Percentiles rank a stretch among this genome's conserved stretches.
Evolutionary conservation across 2,113 vertebrate species (phyloP).

Genomic region (Sceloporus undulatus): DNA sequence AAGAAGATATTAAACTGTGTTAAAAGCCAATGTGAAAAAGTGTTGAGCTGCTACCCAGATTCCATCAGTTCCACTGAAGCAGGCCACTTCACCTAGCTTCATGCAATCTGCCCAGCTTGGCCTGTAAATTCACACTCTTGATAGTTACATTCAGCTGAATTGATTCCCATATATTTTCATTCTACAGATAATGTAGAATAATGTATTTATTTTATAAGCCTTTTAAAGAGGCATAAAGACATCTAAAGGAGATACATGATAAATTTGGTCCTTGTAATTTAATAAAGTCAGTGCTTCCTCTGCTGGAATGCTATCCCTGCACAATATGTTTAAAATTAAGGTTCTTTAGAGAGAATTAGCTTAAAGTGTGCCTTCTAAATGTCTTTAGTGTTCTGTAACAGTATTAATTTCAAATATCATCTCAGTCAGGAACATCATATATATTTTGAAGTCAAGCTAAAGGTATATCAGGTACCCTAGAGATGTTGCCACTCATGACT

Average conservation of each 20-base stretch:
- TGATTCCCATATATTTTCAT: conserved; percentile 19
- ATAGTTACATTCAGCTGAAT: conserved; percentile 12
- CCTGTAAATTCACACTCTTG: not conserved
- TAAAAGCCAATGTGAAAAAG: too few species aligned
- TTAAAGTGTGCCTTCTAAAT: not conserved
- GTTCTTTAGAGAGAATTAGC: conserved; percentile 13
- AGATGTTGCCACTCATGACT: conserved; percentile 15
- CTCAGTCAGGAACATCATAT: conserved; percentile 11
- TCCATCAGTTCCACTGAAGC: not conserved
- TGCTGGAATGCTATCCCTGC: not conserved
- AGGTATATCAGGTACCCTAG: conserved; percentile 15
- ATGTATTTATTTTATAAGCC: conserved; percentile 1
- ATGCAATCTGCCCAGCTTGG: not conserved
- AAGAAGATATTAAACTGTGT: too few species aligned
- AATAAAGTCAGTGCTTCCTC: conserved; percentile 23
- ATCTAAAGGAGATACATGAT: conserved; percentile 17
- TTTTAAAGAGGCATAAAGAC: not conserved
- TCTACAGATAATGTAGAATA: conserved; percentile 24
- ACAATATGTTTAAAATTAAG: conserved; percentile 30
- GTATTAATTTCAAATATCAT: conserved; percentile 29
- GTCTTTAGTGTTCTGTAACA: conserved; percentile 12
- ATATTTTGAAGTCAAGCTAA: conserved; percentile 24
- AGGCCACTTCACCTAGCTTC: not conserved
- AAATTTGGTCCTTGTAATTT: conserved; percentile 8
- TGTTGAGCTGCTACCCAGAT: not conserved